Percentiles rank a stretch among this genome's conserved stretches.
phyloP scores from a whole-genome alignment of 2,113 vertebrate species.

The Elephas maximus region DNA sequence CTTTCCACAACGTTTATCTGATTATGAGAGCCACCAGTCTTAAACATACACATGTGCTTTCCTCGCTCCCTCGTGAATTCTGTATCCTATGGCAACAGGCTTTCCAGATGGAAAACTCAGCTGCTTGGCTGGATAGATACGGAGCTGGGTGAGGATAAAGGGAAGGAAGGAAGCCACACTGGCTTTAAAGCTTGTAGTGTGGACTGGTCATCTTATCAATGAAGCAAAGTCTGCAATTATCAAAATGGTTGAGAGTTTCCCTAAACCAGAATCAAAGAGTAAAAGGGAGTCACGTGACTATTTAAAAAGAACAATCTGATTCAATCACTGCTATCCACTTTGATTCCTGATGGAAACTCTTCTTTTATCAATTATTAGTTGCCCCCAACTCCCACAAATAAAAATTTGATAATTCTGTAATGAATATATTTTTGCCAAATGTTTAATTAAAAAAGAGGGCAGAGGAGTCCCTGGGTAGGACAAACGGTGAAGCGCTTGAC shows the following conservation, averaged over 20 bases:
- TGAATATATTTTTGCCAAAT: slow-evolving; percentile 55
- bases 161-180: slow-evolving; percentile 24
- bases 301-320: slow-evolving; percentile 15
- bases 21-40: slow-evolving; percentile 86
- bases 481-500: background rate
- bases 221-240: background rate
- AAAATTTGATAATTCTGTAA: slow-evolving; percentile 73
- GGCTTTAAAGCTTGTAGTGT: background rate
- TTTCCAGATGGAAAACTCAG: slow-evolving; percentile 74
- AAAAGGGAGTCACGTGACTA: background rate
- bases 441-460: background rate
- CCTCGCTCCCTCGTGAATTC: slow-evolving; percentile 72
- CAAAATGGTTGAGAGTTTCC: background rate
- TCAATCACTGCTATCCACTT: background rate
- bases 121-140: background rate
- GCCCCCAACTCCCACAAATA: slow-evolving; percentile 29
- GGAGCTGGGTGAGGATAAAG: background rate
- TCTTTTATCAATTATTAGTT: slow-evolving; percentile 33
- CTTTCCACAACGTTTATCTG: slow-evolving; percentile 89
- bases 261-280: slow-evolving; percentile 12
- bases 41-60: background rate
- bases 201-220: background rate
- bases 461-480: background rate
- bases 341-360: slow-evolving; percentile 20
- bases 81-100: slow-evolving; percentile 77